These are phyloP conservation scores for Marronus borbonicus DNA, from an alignment of 2,888 invertebrate species.

Conservation along the genomic window DNA sequence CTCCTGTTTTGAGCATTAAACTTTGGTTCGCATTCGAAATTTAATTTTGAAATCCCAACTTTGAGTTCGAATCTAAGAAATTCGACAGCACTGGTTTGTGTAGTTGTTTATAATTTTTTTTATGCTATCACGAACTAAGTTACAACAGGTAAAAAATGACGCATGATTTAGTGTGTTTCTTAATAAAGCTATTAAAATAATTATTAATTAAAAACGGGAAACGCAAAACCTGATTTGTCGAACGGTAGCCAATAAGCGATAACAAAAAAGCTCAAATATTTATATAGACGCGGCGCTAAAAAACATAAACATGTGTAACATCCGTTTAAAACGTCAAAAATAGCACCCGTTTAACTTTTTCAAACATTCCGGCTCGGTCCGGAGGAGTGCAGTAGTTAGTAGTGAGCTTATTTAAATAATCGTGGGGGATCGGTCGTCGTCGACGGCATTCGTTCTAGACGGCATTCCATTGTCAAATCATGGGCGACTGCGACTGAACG, in stretches of 20 bases:
- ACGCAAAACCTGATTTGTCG: slow-evolving; percentile 43
- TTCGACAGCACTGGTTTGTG: too few species aligned
- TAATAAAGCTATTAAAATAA: slow-evolving; percentile 21
- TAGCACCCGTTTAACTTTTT: slow-evolving; percentile 57
- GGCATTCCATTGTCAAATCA: slow-evolving; percentile 62
- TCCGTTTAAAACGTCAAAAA: slow-evolving; percentile 59
- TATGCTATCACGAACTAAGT: not conserved
- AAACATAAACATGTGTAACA: slow-evolving; percentile 61
- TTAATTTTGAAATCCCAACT: too few species aligned
- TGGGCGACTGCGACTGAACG: slow-evolving; percentile 53
- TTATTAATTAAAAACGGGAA: slow-evolving; percentile 30
- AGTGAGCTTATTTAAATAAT: slow-evolving; percentile 55
- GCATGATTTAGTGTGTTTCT: not conserved
- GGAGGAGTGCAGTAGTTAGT: slow-evolving; percentile 42
- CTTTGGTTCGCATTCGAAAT: too few species aligned
- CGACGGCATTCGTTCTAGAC: slow-evolving; percentile 55
- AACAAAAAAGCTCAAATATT: slow-evolving; percentile 53
- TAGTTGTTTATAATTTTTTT: too few species aligned
- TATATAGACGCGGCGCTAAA: slow-evolving; percentile 57
- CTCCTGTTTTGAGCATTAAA: too few species aligned
- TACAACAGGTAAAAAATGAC: not conserved
- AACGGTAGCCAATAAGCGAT: slow-evolving; percentile 50
- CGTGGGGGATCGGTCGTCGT: slow-evolving; percentile 58
- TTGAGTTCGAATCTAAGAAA: too few species aligned
- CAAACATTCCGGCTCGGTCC: slow-evolving; percentile 53